Evolutionary conservation across 30 jellyfish, hydroid and myxozoan genomes (phyloP).

Genomic region (Hydra vulgaris): DNA sequence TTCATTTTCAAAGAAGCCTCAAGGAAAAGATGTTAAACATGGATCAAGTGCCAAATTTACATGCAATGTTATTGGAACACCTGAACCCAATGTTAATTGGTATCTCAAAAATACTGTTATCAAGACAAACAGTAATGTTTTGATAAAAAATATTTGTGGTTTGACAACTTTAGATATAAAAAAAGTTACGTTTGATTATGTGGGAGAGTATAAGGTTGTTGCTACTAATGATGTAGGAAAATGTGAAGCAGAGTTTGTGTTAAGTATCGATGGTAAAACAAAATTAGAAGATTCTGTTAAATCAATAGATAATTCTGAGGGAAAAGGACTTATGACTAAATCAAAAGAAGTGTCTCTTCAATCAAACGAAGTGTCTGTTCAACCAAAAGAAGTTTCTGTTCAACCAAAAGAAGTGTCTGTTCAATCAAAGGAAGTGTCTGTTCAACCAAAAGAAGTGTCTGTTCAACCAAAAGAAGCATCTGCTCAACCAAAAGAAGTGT

Average conservation of each 20-base stretch:
- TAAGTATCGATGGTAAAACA: conserved; percentile 19
- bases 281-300: not conserved
- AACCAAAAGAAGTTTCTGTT: not conserved
- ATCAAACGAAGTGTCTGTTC: too few species aligned
- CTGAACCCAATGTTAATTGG: conserved; percentile 43
- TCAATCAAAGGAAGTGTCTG: not conserved
- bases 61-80: conserved; percentile 29
- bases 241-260: conserved; percentile 15
- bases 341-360: not conserved
- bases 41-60: conserved; percentile 67
- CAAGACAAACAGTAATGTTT: not conserved
- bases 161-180: conserved; percentile 11
- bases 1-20: conserved; percentile 65
- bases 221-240: conserved; percentile 22
- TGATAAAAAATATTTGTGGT: conserved; percentile 9
- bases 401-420: not conserved
- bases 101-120: not conserved
- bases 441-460: too few species aligned
- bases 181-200: conserved; percentile 9
- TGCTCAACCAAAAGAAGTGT: not conserved
- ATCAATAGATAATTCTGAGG: not conserved
- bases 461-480: not conserved
- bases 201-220: conserved; percentile 25
- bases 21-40: conserved; percentile 41
- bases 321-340: not conserved